A percentile compares a stretch with the other conserved stretches of the same genome.
Conservation (phyloP, 2,888 invertebrate genomes). For the Rhingia campestris region DNA sequence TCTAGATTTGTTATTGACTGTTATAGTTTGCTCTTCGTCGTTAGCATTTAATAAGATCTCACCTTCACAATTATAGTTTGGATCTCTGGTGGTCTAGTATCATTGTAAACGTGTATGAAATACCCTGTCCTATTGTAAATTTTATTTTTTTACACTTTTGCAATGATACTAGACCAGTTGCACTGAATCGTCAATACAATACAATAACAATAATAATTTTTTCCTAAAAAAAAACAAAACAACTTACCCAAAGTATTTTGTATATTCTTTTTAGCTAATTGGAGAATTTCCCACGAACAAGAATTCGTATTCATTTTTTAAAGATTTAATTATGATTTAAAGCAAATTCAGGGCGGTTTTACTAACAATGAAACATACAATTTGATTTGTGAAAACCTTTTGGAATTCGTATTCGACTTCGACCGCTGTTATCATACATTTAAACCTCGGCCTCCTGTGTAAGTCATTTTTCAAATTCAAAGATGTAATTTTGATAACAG, state of each 20-base stretch:
- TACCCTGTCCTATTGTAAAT: no score
- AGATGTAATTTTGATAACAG: not conserved
- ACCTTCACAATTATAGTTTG: no score
- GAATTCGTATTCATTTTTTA: slow-evolving; percentile 4
- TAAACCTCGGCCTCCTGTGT: not conserved
- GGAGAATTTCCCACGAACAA: not conserved
- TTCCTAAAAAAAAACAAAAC: not conserved
- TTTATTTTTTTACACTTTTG: no score
- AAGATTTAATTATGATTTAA: not conserved
- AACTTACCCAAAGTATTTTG: slow-evolving; percentile 4
- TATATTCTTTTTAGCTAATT: not conserved
- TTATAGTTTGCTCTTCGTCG: no score
- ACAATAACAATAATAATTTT: not conserved
- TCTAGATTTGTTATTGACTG: no score
- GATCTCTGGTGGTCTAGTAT: no score
- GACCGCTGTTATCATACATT: not conserved
- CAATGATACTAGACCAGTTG: no score
- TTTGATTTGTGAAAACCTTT: slow-evolving; percentile 4
- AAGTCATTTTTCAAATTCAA: slow-evolving; percentile 6
- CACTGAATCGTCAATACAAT: not conserved
- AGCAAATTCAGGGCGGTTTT: not conserved
- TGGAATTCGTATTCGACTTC: not conserved
- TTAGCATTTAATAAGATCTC: no score
- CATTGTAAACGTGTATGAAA: no score
- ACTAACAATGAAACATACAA: not conserved